Percentiles rank a stretch among this genome's conserved stretches.
phyloP scores from a whole-genome alignment of 2,113 vertebrate genomes.

The Ptyas mucosa region DNA sequence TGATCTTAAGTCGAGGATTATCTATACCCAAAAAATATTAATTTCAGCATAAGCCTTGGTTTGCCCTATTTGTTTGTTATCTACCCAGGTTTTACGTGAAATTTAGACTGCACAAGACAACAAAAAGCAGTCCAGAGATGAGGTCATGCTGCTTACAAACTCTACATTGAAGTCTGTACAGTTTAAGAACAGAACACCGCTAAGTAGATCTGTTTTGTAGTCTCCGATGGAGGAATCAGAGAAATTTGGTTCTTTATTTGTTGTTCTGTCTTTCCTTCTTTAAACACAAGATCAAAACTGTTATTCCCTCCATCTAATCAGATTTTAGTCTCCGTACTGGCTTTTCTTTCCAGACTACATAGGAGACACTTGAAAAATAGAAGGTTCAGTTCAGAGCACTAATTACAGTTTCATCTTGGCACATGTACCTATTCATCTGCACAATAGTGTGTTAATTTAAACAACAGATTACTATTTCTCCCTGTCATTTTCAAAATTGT shows the following conservation, averaged over 20 bases:
- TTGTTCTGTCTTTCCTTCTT: not conserved
- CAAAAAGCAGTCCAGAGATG: not conserved
- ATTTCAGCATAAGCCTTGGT: not conserved
- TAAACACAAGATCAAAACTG: not conserved
- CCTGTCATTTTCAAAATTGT: slow-evolving; percentile 37
- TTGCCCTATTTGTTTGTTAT: not conserved
- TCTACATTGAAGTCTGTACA: not conserved
- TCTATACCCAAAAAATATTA: not conserved
- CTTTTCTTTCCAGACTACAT: not conserved
- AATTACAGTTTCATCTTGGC: slow-evolving; percentile 33
- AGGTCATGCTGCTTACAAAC: not conserved
- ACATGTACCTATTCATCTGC: slow-evolving; percentile 22
- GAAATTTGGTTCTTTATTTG: not conserved
- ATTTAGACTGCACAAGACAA: not conserved
- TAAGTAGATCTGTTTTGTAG: not conserved
- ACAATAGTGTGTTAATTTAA: not conserved
- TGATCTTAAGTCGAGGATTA: not conserved
- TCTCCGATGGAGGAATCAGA: not conserved
- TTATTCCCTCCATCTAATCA: not conserved
- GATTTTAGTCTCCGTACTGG: not conserved
- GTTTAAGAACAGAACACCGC: not conserved
- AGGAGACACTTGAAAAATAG: not conserved
- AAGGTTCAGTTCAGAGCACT: accelerated
- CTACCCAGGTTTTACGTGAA: not conserved
- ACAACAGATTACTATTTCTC: slow-evolving; percentile 17